Evolutionary conservation across 2,113 vertebrate genomes (phyloP).

Genomic region (Cephalopholis sonnerati): DNA sequence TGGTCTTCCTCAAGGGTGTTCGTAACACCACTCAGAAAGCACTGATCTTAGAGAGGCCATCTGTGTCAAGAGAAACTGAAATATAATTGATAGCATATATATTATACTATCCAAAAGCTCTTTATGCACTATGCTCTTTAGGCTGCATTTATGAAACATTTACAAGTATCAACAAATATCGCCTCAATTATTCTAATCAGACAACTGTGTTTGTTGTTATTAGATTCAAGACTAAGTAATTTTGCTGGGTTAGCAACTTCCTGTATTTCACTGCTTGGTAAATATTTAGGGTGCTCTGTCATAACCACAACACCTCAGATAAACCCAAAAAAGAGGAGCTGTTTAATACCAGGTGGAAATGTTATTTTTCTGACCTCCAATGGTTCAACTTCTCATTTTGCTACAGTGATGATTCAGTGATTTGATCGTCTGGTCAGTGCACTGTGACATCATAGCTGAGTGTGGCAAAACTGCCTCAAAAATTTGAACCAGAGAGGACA

Average conservation of each 20-base stretch:
- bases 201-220: background rate
- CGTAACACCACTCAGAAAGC: constrained; percentile 78
- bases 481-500: too few relatives aligned
- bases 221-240: background rate
- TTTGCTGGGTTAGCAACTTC: background rate
- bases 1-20: constrained; percentile 88
- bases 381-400: background rate
- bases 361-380: background rate
- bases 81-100: background rate
- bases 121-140: background rate
- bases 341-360: background rate
- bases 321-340: background rate
- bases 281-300: background rate
- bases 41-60: constrained; percentile 44
- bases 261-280: background rate
- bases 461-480: background rate
- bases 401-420: background rate
- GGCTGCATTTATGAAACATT: constrained; percentile 4
- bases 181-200: background rate
- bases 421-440: too few relatives aligned
- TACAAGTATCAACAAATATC: background rate
- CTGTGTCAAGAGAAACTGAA: constrained; percentile 15
- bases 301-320: background rate
- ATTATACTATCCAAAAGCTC: background rate
- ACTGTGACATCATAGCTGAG: background rate